Base-by-base conservation (phyloP, 2,113 vertebrate species). In the Pteropus alecto region DNA sequence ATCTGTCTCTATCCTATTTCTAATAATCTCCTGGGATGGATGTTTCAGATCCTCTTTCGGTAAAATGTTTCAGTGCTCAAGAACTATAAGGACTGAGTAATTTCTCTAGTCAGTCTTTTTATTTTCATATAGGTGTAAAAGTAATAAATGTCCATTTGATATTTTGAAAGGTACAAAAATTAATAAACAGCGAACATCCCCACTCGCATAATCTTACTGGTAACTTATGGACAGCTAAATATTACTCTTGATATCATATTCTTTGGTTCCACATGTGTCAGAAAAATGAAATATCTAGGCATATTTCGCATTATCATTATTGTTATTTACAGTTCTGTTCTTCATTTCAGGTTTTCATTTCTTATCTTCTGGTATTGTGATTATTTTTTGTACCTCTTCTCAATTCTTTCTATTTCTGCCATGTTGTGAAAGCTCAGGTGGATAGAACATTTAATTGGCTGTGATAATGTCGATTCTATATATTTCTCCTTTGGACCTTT, bases 1-100 rank as follows among this genome's bases (percentile, higher is more conserved):
- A 91, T 96, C 67, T 74, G 13, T 88, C 51, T 92, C 71, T 89
- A 51, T 86, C 35, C n/a, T 78, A 61, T 61, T 96, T 83, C 88
- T 90, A 30, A 63, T 63, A 38, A 67, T 82, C 91, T 93, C 86
- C 8, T 54, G 61, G 95, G 93, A 83, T 30, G 16, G 43, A 21
- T 61, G 74, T 94, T 94, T 90, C 93, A 93, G 65, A 90, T 67
- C 9, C 21, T 43, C 86, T 63, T 46, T 63, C 67, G 92, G n/a
- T 73, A 51, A 77, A 90, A 93, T 58, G 30, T 82, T 88, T 96
- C 41, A 65, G 0, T 87, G 19, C 51, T 87, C 91, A 54, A 73
- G 43, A 93, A 70, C 56, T 60, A 6, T 1, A 51, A 87, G 30
- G 35, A 24, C 2, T n/a, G 67, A 51, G 35, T 24, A 51, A 30